Base-by-base conservation (phyloP, 2,888 invertebrate genomes). In the Globia sparganii region DNA sequence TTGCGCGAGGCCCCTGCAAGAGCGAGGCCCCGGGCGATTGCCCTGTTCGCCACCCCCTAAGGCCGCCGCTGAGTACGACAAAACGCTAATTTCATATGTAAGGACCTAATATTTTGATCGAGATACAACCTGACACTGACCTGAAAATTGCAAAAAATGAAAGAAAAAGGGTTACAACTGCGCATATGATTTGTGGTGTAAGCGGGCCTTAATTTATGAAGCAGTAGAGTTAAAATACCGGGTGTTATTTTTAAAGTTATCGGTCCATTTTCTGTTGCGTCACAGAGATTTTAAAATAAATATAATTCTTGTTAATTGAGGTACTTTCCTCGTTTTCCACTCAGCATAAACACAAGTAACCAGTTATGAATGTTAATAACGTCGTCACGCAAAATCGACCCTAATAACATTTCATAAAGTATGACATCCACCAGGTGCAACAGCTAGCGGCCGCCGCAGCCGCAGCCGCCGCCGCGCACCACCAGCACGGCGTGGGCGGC, bases 391-490 rank as follows among this genome's bases (percentile, higher is more conserved):
- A 80, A 64, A 72, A 13, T 4, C 15, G 71, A 79, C 62, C 13
- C 28, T 79, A 82, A 78, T 82, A 83, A 82, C 82, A 53, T 75
- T 43, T 70, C 31, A 75, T 69, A 65, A 75, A 82, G 82, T 82
- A 82, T 59, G 83, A 83, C 46, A 69, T 84, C n/a, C 56, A 58
- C 46, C 79, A 97, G 91, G 96, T 98, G 85, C 98, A 98, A 92
- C 97, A 98, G 87, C 97, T 98, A 87, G 98, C 98, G 15, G 98
- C 98, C 11, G 98, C 98, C 62, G 97, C 98, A 37, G 98, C 97
- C 81, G 99, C 99, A 92, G 99, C 98, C 92, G 97, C 97, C 56
- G 97, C 97, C 67, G 98, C 98, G 21, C 98, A 98, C 91, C 99
- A 99, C 94, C 99, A 99, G 88, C 95, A 95, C 91, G 92, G 91